Conservation (phyloP, 1,140 invertebrate genomes). For the Drosophila ogumai region DNA sequence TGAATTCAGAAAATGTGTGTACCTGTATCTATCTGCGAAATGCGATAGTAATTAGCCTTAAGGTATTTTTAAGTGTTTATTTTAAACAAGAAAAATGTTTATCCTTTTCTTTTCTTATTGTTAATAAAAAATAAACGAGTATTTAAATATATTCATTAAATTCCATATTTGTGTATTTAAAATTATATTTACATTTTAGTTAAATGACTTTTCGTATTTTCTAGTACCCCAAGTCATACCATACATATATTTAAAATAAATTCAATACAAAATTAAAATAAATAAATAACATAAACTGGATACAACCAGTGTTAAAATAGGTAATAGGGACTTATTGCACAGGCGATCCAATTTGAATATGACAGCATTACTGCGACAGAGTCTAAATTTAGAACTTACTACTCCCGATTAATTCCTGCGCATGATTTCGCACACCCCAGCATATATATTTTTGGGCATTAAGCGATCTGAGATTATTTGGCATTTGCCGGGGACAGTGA, state of each 20-base stretch:
- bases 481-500: conserved; percentile 16
- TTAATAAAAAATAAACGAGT: no score
- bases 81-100: not conserved
- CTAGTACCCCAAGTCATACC: no score
- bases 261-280: not conserved
- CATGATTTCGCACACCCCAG: conserved; percentile 19
- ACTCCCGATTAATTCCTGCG: conserved; percentile 30
- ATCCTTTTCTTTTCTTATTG: no score
- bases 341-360: conserved; percentile 34
- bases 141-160: no score
- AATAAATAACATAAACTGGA: not conserved
- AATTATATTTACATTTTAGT: not conserved
- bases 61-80: conserved; percentile 1
- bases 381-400: conserved; percentile 39
- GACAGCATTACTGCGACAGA: conserved; percentile 25
- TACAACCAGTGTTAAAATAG: conserved; percentile 38
- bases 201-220: no score
- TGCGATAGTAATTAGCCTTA: not conserved
- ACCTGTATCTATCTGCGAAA: conserved; percentile 2
- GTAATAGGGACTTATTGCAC: conserved; percentile 59
- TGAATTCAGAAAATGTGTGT: not conserved
- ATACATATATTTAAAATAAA: not conserved
- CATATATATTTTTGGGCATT: conserved; percentile 31
- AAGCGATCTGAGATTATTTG: conserved; percentile 36
- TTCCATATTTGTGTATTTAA: no score